Evolutionary conservation across 2,113 vertebrate species (phyloP), one percentile per base, ranked within the genome.

Genomic region (Dromiciops gliroides): DNA sequence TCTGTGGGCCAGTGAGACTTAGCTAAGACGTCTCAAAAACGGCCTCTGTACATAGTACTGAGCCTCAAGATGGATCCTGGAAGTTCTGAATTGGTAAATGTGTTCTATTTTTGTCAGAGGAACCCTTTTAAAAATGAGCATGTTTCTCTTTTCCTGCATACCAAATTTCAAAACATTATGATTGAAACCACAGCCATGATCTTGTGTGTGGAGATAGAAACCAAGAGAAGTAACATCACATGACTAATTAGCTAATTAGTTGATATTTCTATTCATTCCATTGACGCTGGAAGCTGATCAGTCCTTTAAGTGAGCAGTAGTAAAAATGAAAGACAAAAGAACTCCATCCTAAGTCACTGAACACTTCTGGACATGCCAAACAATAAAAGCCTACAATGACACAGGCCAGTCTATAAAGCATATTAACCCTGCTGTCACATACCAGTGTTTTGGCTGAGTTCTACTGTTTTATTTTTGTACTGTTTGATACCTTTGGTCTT

Each of bases 1-100:
- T 52, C 56, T 0, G 93, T 93, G 50, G 92, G 92, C 14, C 0
- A 26, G 5, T 92, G 44, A 92, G 0, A 24, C 94, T 93, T 89
- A 89, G 95, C 93, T 94, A 94, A 95, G 50, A n/a, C n/a, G 94
- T 53, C 49, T 23, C 89, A 90, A 93, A 96, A 95, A 96, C 93
- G 89, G 56, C 89, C n/a, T 44, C 25, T 90, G 95, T 67, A 83
- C 56, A 31, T 90, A 44, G 91, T 91, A 93, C 96, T 89, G 16
- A 92, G 89, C 96, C 94, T 95, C 91, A 22, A 91, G 90, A 83
- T 95, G 94, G 60, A 44, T 56, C 90, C 92, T 19, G 4, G 89
- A 44, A 94, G 92, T n/a, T n/a, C 31, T 0, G 0, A 53, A 90
- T 89, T 51, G n/a, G 53, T 92, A 89, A 0, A 0, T 90, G 56